Conservation (phyloP, 2,797 vertebrate species). For the Periophthalmus magnuspinnatus region DNA sequence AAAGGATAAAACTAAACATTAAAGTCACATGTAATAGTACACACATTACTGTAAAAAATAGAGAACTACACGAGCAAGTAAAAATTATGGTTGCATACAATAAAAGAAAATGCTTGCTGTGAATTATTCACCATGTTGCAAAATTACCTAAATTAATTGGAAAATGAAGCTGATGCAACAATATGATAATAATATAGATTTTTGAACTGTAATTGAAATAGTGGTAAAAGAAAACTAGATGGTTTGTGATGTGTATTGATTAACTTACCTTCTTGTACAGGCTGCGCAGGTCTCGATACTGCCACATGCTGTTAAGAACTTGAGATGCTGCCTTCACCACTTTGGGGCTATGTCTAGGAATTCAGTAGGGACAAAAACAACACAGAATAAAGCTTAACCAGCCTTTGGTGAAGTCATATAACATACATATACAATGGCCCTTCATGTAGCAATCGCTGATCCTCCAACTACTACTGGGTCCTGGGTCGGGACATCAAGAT, state of each 20-base stretch:
- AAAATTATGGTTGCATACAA: no score
- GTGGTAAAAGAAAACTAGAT: not conserved
- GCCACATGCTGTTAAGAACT: constrained; percentile 99
- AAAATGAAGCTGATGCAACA: no score
- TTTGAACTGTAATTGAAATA: not conserved
- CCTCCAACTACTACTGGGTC: not conserved
- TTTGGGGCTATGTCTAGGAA: constrained; percentile 94
- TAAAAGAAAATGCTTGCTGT: no score
- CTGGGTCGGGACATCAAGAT: not conserved
- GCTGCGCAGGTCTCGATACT: constrained; percentile 98
- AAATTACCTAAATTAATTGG: no score
- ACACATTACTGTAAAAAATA: not conserved
- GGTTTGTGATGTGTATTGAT: not conserved
- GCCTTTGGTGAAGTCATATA: constrained; percentile 8
- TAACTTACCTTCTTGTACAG: constrained; percentile 96
- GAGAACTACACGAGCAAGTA: no score
- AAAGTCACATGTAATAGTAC: not conserved
- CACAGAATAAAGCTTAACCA: constrained; percentile 56
- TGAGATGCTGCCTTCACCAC: constrained; percentile 99
- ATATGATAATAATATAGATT: not conserved
- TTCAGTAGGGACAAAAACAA: constrained; percentile 60
- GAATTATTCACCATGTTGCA: no score
- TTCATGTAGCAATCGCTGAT: not conserved
- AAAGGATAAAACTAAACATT: not conserved
- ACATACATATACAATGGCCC: not conserved